A percentile compares a stretch with the other conserved stretches of the same genome.
Conservation (phyloP, 2,888 invertebrate genomes). For the Melanostoma mellinum region DNA sequence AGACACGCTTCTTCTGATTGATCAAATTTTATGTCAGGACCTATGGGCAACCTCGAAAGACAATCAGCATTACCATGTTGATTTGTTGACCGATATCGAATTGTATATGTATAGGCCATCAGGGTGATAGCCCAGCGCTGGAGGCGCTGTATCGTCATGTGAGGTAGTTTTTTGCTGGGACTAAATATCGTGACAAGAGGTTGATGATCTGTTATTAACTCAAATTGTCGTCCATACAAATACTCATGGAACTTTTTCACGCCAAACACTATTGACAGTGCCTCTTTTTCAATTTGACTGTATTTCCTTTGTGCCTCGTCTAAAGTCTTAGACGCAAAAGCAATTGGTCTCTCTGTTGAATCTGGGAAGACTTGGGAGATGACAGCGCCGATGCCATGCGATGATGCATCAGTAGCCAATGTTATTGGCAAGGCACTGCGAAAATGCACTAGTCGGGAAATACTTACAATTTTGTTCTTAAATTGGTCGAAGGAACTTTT, state of each 20-base stretch:
- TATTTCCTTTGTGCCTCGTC: too few relatives aligned
- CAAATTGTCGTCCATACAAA: slow-evolving; percentile 16
- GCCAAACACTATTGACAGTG: too few relatives aligned
- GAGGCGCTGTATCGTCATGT: slow-evolving; percentile 31
- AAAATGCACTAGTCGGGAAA: slow-evolving; percentile 18
- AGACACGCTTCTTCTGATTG: background rate
- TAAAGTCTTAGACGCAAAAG: too few relatives aligned
- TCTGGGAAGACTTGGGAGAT: too few relatives aligned
- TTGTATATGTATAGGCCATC: slow-evolving; percentile 41
- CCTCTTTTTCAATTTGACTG: background rate
- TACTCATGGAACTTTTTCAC: slow-evolving; percentile 14
- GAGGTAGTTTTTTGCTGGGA: slow-evolving; percentile 15
- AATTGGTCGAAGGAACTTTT: background rate
- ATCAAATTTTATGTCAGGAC: slow-evolving; percentile 33
- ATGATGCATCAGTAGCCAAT: too few relatives aligned
- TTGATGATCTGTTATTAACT: slow-evolving; percentile 24
- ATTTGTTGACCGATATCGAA: slow-evolving; percentile 27
- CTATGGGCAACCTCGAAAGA: slow-evolving; percentile 30
- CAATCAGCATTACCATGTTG: slow-evolving; percentile 42
- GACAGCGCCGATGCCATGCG: too few relatives aligned
- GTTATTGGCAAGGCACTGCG: background rate
- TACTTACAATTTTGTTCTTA: slow-evolving; percentile 18
- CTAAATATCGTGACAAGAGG: slow-evolving; percentile 23
- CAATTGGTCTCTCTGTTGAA: too few relatives aligned
- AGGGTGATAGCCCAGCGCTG: slow-evolving; percentile 52